Base-by-base conservation (phyloP, 2,797 vertebrate genomes). In the Halcyon smyrnensis region DNA sequence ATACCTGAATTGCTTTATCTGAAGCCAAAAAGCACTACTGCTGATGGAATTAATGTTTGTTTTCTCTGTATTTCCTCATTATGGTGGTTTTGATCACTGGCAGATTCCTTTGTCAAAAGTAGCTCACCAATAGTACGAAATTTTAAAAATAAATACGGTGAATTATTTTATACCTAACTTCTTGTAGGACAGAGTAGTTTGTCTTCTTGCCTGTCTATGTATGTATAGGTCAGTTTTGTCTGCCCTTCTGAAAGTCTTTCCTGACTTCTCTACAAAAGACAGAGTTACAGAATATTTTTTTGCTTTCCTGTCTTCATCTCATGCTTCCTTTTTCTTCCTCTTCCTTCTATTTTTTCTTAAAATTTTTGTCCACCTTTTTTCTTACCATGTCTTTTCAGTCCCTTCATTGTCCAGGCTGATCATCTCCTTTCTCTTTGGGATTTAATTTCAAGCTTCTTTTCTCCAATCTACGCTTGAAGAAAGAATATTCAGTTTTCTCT, bases 341-440 rank as follows among this genome's bases (percentile, higher is more conserved):
- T 62, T 71, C 23, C 8, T 57, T 74, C 36, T 15, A 71, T 75
- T 71, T 48, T 79, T 63, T 11, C 5, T 59, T 62, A 18, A 23
- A 11, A 57, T 46, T 70, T 77, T 79, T 63, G 51, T 69, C 39
- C 11, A 15, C 48, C 16, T 68, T 77, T 86, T 89, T 94, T 69
- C 84, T 84, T 93, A 32, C n/a, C 5, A 2, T 84, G 39, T 94
- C 74, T 96, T 95, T 95, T 87, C 95, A 94, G 85, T 90, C 63
- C 32, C 63, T 93, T 91, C 67, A 21, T 93, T 94, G 37, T 87
- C 87, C 56, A 85, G 90, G 64, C 91, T 95, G 91, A 95, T 50
- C 56, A 62, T 90, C 85, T 84, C 60, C 84, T 90, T 94, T 96
- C 70, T 95, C 90, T 96, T 64, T 94, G 93, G 95, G 81, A 96